Conservation (phyloP, 2,113 vertebrate species). For the Enhydra lutris region DNA sequence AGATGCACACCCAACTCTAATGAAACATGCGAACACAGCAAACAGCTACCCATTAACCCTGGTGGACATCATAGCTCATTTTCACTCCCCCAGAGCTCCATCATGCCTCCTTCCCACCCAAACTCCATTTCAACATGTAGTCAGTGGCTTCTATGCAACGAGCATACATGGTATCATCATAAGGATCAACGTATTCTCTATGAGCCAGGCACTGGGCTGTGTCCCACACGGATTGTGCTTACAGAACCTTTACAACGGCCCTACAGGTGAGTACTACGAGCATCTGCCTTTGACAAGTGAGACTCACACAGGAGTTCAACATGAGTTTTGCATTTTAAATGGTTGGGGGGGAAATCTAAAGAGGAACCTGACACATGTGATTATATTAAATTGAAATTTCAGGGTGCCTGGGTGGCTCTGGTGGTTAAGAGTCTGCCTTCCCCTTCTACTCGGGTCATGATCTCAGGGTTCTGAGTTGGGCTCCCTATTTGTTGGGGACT, state of each 20-base stretch:
- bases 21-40: neutral
- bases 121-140: neutral
- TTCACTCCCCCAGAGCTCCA: neutral
- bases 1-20: too few relatives aligned
- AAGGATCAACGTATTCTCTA: neutral
- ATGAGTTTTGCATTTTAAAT: neutral
- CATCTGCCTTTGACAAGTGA: neutral
- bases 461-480: neutral
- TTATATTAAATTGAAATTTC: neutral
- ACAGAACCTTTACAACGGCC: neutral
- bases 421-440: neutral
- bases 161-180: neutral
- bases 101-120: neutral
- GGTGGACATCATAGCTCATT: neutral
- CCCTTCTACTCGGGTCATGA: neutral
- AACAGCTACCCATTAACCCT: neutral
- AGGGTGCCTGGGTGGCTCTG: neutral
- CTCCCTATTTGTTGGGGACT: neutral
- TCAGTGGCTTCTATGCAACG: too few relatives aligned
- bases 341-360: neutral
- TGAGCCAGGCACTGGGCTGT: neutral
- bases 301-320: neutral
- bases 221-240: neutral
- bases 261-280: too few relatives aligned
- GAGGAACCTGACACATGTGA: neutral